Base-by-base conservation (phyloP, 2,113 vertebrate genomes). In the Tragulus kanchil region DNA sequence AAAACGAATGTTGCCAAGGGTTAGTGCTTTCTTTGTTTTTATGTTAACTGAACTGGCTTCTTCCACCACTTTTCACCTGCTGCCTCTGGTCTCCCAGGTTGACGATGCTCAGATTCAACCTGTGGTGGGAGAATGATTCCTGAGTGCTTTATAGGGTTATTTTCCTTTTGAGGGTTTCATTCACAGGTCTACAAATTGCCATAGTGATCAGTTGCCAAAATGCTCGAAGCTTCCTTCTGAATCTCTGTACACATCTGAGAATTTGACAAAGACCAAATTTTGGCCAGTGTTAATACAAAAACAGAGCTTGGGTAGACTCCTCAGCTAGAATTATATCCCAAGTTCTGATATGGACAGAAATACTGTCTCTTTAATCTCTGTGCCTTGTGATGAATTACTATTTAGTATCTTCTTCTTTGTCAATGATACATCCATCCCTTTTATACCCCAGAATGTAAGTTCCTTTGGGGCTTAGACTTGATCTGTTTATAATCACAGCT, bases 221-320 rank as follows among this genome's bases (percentile, higher is more conserved):
- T 89, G 48, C 73, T 65, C 62, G n/a, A 59, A 73, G 11, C 31
- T 90, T 92, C 48, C 77, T 86, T 92, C 89, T 81, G 54, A 89
- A 54, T 91, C 73, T 94, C 73, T 95, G 45, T 85, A 16, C 48
- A 1, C 77, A 61, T 85, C 90, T 89, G 77, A 78, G 59, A 92
- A 50, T 87, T 86, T 89, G 16, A 94, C 64, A 78, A 36, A 82
- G 58, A 50, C 21, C 52, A 59, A 87, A 75, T 17, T 77, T 94
- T 19, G 56, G 75, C 59, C 92, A 79, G 42, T 86, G 17, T 67
- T 73, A 58, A 42, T 75, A 91, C 78, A 26, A 94, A 93, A 73
- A 73, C 89, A 91, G 26, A 73, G 8, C 50, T 89, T 85, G 31
- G 11, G 12, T 54, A 77, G 79, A 93, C 84, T 69, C 21, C 28